phyloP scores from a whole-genome alignment of 92 coral and sea anemone genomes.

The Bergia sp. region DNA sequence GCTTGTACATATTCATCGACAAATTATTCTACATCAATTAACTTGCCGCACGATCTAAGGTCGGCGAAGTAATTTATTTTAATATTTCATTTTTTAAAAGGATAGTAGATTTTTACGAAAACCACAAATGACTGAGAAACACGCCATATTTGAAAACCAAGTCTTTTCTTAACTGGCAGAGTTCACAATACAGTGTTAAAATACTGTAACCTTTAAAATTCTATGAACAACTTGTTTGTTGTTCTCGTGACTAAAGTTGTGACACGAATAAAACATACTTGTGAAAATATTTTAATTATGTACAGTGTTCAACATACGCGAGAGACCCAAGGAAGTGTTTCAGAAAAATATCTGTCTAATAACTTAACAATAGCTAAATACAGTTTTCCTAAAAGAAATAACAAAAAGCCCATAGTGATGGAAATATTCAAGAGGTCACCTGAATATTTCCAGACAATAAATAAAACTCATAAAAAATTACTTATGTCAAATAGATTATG shows the following conservation, averaged over 20 bases:
- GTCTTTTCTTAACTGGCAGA: neutral
- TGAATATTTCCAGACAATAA: neutral
- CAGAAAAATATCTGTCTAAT: neutral
- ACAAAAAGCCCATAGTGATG: too few relatives aligned
- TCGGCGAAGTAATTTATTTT: neutral
- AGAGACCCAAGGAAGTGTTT: neutral
- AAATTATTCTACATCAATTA: neutral
- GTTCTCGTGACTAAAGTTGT: neutral
- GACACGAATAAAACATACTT: neutral
- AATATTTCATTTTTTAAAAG: neutral
- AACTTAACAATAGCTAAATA: too few relatives aligned
- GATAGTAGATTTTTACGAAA: neutral
- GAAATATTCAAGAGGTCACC: neutral
- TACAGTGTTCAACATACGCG: neutral
- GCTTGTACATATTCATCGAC: neutral
- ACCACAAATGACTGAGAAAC: neutral
- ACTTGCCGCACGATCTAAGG: neutral
- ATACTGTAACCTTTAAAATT: neutral
- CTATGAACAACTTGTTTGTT: too few relatives aligned
- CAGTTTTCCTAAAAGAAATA: too few relatives aligned
- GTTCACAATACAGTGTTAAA: neutral
- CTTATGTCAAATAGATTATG: neutral
- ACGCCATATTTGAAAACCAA: neutral
- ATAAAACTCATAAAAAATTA: neutral
- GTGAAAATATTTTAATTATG: too few relatives aligned